Percentiles rank a stretch among this genome's conserved stretches.
Evolutionary conservation across 2,797 vertebrate species (phyloP).

Genomic region (Anabacerthia variegaticeps): DNA sequence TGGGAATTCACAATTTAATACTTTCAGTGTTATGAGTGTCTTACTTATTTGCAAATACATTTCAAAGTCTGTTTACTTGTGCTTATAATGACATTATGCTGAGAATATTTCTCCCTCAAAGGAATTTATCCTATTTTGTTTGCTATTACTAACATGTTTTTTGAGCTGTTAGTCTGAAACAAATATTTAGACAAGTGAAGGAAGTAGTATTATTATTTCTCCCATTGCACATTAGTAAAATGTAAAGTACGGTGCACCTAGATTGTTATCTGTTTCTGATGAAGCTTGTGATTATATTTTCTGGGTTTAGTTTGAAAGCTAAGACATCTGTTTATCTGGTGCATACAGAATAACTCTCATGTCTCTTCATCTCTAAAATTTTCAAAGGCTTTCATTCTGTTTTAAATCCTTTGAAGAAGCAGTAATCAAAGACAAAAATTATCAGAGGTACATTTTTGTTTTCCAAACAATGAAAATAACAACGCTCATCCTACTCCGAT

Average conservation of each 20-base stretch:
- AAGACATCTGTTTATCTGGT: slow-evolving; percentile 85
- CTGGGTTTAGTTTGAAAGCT: slow-evolving; percentile 81
- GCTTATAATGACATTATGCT: slow-evolving; percentile 69
- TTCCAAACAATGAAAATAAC: slow-evolving; percentile 86
- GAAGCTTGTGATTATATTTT: slow-evolving; percentile 81
- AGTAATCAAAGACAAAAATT: slow-evolving; percentile 88
- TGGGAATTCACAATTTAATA: slow-evolving; percentile 72
- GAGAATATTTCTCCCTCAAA: slow-evolving; percentile 54
- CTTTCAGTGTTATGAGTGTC: slow-evolving; percentile 48
- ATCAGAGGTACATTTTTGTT: slow-evolving; percentile 88
- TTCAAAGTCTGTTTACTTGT: slow-evolving; percentile 71
- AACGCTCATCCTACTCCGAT: slow-evolving; percentile 74
- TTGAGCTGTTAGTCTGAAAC: slow-evolving; percentile 77
- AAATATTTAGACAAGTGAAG: slow-evolving; percentile 81
- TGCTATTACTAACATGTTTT: slow-evolving; percentile 71
- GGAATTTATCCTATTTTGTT: slow-evolving; percentile 70
- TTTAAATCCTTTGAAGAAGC: slow-evolving; percentile 85
- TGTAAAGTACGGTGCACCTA: slow-evolving; percentile 69
- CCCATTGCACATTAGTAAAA: slow-evolving; percentile 77
- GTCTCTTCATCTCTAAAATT: slow-evolving; percentile 85
- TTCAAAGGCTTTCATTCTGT: slow-evolving; percentile 86
- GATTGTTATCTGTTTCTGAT: slow-evolving; percentile 75
- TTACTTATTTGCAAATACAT: slow-evolving; percentile 66
- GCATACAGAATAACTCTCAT: slow-evolving; percentile 82
- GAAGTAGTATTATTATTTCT: slow-evolving; percentile 77